Evolutionary conservation across 2,113 vertebrate genomes (phyloP).

Genomic region (Ursus arctos): DNA sequence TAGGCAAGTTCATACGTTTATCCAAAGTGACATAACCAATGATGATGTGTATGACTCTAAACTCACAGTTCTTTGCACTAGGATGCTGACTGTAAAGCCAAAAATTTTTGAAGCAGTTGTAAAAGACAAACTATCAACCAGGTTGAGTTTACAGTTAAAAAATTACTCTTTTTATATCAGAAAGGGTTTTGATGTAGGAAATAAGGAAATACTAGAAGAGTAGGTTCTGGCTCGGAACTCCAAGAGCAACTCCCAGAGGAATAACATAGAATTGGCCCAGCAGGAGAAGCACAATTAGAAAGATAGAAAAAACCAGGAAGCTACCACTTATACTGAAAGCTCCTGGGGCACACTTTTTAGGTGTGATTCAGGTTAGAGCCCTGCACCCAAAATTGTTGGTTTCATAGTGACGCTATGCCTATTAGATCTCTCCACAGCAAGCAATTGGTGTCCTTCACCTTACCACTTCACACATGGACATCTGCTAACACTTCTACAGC

Average conservation of each 20-base stretch:
- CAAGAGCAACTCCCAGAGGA: background rate
- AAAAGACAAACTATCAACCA: background rate
- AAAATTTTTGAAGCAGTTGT: background rate
- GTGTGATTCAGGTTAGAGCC: background rate
- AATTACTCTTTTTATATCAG: background rate
- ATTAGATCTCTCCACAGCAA: background rate
- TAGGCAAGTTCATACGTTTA: background rate
- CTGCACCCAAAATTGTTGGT: background rate
- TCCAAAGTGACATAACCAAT: background rate
- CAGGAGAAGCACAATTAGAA: background rate
- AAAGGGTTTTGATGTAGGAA: background rate
- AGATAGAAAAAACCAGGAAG: background rate
- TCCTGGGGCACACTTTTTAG: background rate
- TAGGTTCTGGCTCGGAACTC: background rate
- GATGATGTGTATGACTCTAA: background rate
- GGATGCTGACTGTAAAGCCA: background rate
- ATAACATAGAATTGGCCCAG: background rate
- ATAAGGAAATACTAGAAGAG: background rate
- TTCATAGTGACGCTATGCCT: background rate
- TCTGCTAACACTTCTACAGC: background rate
- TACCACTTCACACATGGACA: background rate
- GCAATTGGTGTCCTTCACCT: background rate
- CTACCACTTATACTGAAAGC: too few species aligned
- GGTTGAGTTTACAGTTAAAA: constrained; percentile 5
- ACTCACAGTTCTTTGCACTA: background rate